A percentile compares a stretch with the other conserved stretches of the same genome.
Conservation (phyloP, 1,140 invertebrate genomes). For the Drosophila tropicalis region DNA sequence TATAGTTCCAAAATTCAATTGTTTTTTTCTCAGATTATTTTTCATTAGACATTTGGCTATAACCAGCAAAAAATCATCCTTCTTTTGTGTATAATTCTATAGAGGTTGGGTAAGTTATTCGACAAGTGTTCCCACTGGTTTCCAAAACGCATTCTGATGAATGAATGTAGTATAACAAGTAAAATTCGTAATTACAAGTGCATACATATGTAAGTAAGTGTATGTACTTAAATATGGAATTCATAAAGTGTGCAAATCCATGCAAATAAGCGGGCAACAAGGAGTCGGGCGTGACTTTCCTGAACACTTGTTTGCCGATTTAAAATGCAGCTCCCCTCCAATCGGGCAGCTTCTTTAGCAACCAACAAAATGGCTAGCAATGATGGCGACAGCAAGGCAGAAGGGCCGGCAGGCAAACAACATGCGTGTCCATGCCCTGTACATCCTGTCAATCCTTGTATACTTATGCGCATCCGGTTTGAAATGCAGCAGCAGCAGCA, state of each 20-base stretch:
- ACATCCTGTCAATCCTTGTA: constrained; percentile 77
- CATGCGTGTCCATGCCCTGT: constrained; percentile 67
- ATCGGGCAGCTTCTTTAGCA: neutral
- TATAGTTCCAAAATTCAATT: constrained; percentile 27
- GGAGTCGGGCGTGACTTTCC: constrained; percentile 8
- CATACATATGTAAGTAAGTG: constrained; percentile 5
- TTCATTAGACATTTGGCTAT: constrained; percentile 32
- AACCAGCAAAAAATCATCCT: neutral
- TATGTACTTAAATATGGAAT: constrained; percentile 29
- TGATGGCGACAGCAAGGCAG: constrained; percentile 10
- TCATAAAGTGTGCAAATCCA: constrained; percentile 37
- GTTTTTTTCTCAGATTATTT: constrained; percentile 35
- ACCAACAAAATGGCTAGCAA: constrained; percentile 17
- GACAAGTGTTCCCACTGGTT: no score
- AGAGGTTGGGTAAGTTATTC: no score
- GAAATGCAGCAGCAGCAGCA: constrained; percentile 46
- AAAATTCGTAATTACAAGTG: no score
- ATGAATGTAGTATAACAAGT: no score
- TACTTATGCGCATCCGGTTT: constrained; percentile 78
- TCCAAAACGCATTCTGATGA: no score
- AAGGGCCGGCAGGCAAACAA: constrained; percentile 43
- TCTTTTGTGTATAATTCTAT: neutral
- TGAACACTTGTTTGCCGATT: constrained; percentile 31
- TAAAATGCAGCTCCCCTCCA: constrained; percentile 10
- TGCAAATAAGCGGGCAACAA: constrained; percentile 28